Percentiles rank a stretch among this genome's conserved stretches.
Conservation (phyloP, 2,113 vertebrate species). For the Falco punctatus region DNA sequence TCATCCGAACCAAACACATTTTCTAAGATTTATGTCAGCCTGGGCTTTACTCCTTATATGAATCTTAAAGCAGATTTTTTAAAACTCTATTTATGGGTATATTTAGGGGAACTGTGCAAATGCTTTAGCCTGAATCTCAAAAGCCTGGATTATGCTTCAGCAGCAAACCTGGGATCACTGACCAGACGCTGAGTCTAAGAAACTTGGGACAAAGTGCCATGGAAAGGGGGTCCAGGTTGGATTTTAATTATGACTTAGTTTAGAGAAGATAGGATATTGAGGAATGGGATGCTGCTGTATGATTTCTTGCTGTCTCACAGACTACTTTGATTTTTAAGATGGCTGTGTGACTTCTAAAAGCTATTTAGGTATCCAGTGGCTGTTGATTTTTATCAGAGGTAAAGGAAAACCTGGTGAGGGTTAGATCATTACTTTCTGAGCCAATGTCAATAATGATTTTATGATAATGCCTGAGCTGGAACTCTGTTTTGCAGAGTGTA, state of each 20-base stretch:
- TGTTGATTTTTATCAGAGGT: background rate
- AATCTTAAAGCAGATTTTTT: background rate
- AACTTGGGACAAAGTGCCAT: background rate
- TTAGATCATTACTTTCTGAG: background rate
- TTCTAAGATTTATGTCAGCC: conserved; percentile 6
- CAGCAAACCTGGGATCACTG: background rate
- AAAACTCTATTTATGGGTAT: background rate
- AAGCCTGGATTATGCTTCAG: background rate
- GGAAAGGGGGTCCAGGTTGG: background rate
- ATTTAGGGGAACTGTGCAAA: background rate
- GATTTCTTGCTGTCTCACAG: background rate
- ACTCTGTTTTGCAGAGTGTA: background rate
- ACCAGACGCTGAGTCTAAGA: background rate
- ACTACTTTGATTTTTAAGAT: background rate
- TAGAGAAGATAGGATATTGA: background rate
- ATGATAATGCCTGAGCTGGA: background rate
- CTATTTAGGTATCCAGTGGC: background rate
- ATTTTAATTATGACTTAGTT: background rate
- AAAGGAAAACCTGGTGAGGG: background rate
- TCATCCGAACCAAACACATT: background rate
- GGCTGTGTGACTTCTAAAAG: background rate
- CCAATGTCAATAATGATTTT: background rate
- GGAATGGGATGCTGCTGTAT: background rate
- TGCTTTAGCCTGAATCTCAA: background rate
- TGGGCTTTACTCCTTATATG: background rate